These are phyloP conservation scores for Antheraea pernyi DNA, from an alignment of 1,140 invertebrate species.

Conservation along the genomic window DNA sequence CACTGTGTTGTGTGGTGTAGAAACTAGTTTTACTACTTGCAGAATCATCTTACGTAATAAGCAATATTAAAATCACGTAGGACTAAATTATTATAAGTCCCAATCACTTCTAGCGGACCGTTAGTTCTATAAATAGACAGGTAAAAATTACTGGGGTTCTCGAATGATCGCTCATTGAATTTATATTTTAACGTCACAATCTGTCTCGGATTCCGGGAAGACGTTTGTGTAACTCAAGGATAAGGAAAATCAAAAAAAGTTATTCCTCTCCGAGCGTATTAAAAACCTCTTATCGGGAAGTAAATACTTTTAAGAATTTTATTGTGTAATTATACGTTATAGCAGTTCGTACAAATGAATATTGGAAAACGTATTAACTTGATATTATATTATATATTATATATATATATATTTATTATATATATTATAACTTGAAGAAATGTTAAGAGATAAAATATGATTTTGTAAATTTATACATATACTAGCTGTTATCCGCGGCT, in stretches of 20 bases:
- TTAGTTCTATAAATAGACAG: too few species aligned
- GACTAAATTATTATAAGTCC: too few species aligned
- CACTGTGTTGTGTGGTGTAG: too few species aligned
- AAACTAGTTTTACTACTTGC: too few species aligned
- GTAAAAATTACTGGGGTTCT: too few species aligned
- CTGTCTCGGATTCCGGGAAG: neutral
- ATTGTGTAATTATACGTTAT: neutral
- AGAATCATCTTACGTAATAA: too few species aligned
- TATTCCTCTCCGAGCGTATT: neutral
- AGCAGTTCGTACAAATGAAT: neutral
- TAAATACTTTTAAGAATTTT: constrained; percentile 3
- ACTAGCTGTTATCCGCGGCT: too few species aligned
- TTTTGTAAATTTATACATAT: too few species aligned
- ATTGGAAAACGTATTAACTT: neutral
- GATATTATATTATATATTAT: neutral
- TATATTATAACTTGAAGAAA: too few species aligned
- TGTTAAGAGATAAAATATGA: too few species aligned
- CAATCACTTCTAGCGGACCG: too few species aligned
- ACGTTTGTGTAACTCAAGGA: neutral
- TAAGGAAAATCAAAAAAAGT: neutral
- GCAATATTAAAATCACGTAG: too few species aligned
- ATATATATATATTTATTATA: neutral
- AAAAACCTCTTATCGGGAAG: neutral
- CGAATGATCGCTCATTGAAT: neutral
- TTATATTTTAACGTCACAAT: neutral